Percentiles rank a stretch among this genome's conserved stretches.
phyloP scores from a whole-genome alignment of 1,140 invertebrate genomes.

The Calycopis cecrops region DNA sequence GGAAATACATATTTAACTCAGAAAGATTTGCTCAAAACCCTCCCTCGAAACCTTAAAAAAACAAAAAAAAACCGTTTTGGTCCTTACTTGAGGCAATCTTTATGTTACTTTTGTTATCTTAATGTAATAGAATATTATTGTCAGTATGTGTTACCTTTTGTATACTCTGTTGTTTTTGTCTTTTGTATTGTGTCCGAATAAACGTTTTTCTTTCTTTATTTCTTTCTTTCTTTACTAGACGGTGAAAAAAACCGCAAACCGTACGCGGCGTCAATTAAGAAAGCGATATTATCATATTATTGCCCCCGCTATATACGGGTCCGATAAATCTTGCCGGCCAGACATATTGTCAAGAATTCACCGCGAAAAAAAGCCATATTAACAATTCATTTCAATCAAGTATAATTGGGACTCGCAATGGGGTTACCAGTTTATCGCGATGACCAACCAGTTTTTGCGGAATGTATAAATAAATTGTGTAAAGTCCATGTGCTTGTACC shows the following conservation, averaged over 20 bases:
- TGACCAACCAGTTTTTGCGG: not conserved
- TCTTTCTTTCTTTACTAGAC: not conserved
- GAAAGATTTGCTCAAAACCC: no score
- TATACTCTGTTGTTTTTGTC: no score
- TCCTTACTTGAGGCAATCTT: no score
- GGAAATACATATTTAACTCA: no score
- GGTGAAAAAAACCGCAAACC: not conserved
- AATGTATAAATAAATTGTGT: not conserved
- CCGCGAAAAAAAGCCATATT: not conserved
- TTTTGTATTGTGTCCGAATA: no score
- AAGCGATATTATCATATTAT: constrained; percentile 1
- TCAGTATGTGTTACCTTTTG: no score
- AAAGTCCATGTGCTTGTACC: no score
- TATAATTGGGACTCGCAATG: constrained; percentile 7
- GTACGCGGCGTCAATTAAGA: constrained; percentile 1
- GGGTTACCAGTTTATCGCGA: constrained; percentile 9
- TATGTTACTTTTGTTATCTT: no score
- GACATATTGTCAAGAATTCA: constrained; percentile 8
- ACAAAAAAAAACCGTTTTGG: no score
- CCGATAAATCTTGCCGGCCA: not conserved
- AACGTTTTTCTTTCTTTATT: no score
- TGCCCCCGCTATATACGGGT: not conserved
- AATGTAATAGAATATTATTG: no score
- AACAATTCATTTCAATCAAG: constrained; percentile 9
- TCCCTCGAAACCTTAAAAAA: no score